Percentiles rank a stretch among this genome's conserved stretches.
Evolutionary conservation across 2,797 vertebrate genomes (phyloP).

Genomic region (Esox lucius): DNA sequence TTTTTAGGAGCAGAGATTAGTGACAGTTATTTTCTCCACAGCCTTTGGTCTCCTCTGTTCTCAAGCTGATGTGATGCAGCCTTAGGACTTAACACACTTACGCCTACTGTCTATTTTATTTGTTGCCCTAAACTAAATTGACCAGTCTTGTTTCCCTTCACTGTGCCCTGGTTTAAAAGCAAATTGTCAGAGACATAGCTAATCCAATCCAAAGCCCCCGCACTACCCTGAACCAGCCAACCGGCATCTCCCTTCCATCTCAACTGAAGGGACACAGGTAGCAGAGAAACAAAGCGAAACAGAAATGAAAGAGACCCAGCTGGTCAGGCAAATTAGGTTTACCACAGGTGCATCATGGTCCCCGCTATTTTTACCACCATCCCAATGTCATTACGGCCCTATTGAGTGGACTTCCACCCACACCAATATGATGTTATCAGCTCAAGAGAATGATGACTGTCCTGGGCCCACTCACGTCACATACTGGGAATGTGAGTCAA

Average conservation of each 20-base stretch:
- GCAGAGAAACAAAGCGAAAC: neutral
- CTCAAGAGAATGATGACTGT: neutral
- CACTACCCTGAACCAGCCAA: neutral
- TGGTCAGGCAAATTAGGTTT: neutral
- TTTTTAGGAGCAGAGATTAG: neutral
- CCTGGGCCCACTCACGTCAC: neutral
- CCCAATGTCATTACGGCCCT: neutral
- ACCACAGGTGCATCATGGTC: neutral
- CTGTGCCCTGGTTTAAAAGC: neutral
- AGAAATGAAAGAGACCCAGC: neutral
- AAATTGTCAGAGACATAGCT: neutral
- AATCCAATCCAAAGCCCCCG: constrained; percentile 2
- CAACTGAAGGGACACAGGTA: neutral
- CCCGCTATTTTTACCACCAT: neutral
- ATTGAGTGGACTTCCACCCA: neutral
- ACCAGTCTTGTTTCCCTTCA: neutral
- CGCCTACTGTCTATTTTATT: constrained; percentile 7
- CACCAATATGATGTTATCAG: neutral
- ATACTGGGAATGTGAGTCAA: neutral
- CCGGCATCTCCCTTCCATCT: neutral
- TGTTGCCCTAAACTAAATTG: constrained; percentile 7
- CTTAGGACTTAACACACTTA: neutral
- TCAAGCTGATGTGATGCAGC: neutral
- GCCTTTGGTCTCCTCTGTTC: neutral
- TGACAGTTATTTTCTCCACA: neutral